Percentiles rank a stretch among this genome's conserved stretches.
Conservation (phyloP, 2,113 vertebrate species). For the Eleginops maclovinus region DNA sequence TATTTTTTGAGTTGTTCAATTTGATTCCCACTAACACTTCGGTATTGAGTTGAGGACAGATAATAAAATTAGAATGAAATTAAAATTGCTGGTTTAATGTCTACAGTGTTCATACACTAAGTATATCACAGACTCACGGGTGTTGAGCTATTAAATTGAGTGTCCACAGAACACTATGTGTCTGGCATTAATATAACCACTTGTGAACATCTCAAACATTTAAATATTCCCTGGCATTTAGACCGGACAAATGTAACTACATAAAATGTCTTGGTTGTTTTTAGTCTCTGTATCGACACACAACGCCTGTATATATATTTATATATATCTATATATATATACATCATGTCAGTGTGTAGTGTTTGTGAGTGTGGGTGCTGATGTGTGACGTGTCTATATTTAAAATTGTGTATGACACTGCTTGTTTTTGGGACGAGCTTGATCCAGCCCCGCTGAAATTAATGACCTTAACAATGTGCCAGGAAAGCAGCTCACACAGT, state of each 20-base stretch:
- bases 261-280: conserved; percentile 29
- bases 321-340: conserved; percentile 31
- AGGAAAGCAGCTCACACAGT: conserved; percentile 59
- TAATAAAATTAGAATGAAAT: neutral
- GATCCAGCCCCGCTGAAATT: conserved; percentile 50
- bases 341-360: conserved; percentile 8
- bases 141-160: conserved; percentile 21
- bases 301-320: conserved; percentile 10
- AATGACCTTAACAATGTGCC: conserved; percentile 65
- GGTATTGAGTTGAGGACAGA: neutral
- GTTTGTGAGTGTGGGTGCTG: conserved; percentile 30
- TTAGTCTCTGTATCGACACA: conserved; percentile 27
- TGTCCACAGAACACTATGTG: neutral
- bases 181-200: conserved; percentile 13
- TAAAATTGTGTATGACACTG: conserved; percentile 55
- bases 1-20: neutral
- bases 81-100: neutral
- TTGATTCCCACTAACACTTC: neutral
- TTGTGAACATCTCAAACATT: conserved; percentile 38
- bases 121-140: neutral
- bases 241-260: conserved; percentile 17
- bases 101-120: neutral
- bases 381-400: conserved; percentile 67
- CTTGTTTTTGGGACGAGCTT: conserved; percentile 66
- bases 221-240: conserved; percentile 32